Base-by-base conservation (phyloP, 2,888 invertebrate species). In the Sceliomorpha sp. region DNA sequence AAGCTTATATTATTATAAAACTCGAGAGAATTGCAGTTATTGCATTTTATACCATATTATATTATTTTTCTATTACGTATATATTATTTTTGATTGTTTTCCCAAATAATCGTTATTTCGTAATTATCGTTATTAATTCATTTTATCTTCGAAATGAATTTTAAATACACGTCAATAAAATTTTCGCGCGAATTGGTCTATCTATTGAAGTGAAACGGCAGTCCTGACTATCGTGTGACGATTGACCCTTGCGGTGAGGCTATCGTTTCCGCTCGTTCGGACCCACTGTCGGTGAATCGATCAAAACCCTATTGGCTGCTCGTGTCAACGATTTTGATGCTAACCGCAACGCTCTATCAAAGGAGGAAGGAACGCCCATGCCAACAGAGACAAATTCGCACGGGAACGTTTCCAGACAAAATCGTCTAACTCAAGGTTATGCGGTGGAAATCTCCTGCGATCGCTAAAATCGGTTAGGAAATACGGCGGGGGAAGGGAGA, bases 241-340 rank as follows among this genome's bases (percentile, higher is more conserved):
- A 39, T 37, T 29, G 60, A 50, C 39, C 39, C 58, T 66, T 37
- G 56, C 56, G 53, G 31, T 32, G 39, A 53, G 15, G 32, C 55
- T 45, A 50, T 53, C 50, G 29, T 56, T 67, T 55, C 55, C 56
- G 56, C 39, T 44, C 34, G 58, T 26, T 45, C 58, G 45, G 37
- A 44, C 24, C 59, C 67, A 53, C 47, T 59, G 56, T 56, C 48
- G 55, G 27, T 47, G 48, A 53, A 60, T 67, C 53, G 59, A 67
- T 60, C 26, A 44, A 53, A 58, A 36, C 40, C 48, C 48, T 40
- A 55, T 60, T 55, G 67, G 60, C 34, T 26, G 45, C 32, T 56
- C 40, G 60, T 48, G 55, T 55, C 55, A 55, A 45, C 34, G 40
- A 45, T 60, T 60, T 68, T 53, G 48, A 56, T 36, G 56, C 45